Evolutionary conservation across 2,888 invertebrate genomes (phyloP), one percentile per base, ranked within the genome.

Genomic region (Orthosia gothica): DNA sequence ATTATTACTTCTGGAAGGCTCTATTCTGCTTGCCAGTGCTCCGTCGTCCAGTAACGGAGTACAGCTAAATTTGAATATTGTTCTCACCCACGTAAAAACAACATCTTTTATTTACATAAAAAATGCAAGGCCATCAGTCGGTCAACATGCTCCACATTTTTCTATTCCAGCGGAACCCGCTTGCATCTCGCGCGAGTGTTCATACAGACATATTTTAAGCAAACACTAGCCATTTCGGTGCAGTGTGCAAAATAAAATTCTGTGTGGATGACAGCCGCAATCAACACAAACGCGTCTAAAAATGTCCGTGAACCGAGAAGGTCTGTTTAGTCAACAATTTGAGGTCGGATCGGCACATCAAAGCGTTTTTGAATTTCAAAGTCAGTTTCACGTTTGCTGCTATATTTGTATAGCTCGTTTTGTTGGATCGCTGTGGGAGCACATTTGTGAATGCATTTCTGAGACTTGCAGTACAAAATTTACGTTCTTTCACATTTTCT

Each of bases 281-380:
- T 87, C 83, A 86, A 78, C 78, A 80, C 69, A 80, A 81, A 84
- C 71, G 67, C 58, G 77, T 87, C 76, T 73, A 81, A 88, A 87
- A 89, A 85, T 84, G 79, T 72, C 69, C 74, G 69, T 76, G 77
- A 74, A 76, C 76, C 76, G 69, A 76, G 26, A 26, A 26, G 79
- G 73, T 88, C 87, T 91, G 88, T 90, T 90, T 91, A 88, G 88
- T 85, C 87, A 89, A 91, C 87, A 91, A 91, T 90, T 91, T 89
- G 86, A 88, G 87, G 86, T 81, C 68, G 85, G 79, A 88, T 84
- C 86, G 89, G 86, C 82, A 88, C 88, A 89, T 91, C 91, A 92
- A 92, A 90, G 88, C 83, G 85, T 87, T 91, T 91, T 90, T 89
- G 87, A 89, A 90, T 89, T 91, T 91, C 89, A 91, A 91, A 91